Percentiles rank a stretch among this genome's conserved stretches.
Evolutionary conservation across 30 jellyfish, hydroid and myxozoan genomes (phyloP).

Genomic region (Chironex yamaguchii): DNA sequence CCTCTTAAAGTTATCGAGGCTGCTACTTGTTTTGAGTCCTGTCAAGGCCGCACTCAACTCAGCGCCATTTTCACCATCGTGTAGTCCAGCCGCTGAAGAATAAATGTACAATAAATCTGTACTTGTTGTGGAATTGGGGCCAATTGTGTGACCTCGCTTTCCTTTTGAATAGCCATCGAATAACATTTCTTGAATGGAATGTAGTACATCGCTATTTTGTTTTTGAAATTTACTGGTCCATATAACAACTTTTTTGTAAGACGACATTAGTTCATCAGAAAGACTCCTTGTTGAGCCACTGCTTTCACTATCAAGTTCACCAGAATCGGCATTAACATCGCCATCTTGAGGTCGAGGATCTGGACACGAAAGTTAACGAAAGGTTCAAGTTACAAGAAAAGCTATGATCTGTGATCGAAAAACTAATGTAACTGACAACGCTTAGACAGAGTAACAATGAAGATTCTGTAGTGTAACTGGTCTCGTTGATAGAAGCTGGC

Average conservation of each 20-base stretch:
- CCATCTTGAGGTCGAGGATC: no score
- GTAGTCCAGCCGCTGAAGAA: neutral
- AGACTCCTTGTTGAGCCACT: no score
- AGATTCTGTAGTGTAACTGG: no score
- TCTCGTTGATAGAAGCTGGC: no score
- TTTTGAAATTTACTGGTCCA: slow-evolving; percentile 83
- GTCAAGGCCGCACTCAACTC: neutral
- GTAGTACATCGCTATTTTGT: slow-evolving; percentile 59
- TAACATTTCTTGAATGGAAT: slow-evolving; percentile 74
- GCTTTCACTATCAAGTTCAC: no score
- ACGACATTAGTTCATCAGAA: no score
- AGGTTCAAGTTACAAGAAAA: no score
- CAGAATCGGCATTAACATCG: no score
- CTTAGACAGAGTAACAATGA: no score
- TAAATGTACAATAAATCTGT: neutral
- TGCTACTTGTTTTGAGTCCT: neutral
- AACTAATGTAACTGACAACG: no score
- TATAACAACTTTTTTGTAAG: slow-evolving; percentile 71
- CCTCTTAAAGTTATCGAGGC: neutral
- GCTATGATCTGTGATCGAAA: no score
- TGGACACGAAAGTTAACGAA: no score
- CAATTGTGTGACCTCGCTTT: neutral
- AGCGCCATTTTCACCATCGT: neutral
- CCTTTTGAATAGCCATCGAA: neutral
- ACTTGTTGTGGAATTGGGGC: neutral